Conservation (phyloP, 2,113 vertebrate species). For the Megalops atlanticus region DNA sequence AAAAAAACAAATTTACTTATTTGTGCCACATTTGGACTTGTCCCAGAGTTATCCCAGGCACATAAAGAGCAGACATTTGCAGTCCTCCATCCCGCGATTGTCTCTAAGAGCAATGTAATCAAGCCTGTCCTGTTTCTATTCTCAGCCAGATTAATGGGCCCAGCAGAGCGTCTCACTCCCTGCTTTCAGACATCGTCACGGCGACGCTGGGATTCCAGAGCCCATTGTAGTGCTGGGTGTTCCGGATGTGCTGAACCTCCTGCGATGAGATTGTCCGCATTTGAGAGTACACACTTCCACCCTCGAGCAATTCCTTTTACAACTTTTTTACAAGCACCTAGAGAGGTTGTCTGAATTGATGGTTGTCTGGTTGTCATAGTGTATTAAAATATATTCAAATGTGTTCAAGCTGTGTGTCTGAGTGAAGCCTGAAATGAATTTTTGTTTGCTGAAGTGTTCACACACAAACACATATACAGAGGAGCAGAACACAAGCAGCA, state of each 20-base stretch:
- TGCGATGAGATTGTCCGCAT: neutral
- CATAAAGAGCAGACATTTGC: neutral
- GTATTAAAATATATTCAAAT: too few relatives aligned
- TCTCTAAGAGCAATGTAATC: conserved; percentile 28
- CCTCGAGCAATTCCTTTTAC: neutral
- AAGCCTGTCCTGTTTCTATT: conserved; percentile 31
- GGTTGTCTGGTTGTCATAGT: too few relatives aligned
- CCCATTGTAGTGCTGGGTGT: neutral
- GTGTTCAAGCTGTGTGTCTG: too few relatives aligned
- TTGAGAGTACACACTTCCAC: neutral
- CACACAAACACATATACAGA: too few relatives aligned
- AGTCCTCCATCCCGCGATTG: neutral
- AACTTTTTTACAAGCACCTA: neutral
- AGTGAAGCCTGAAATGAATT: neutral
- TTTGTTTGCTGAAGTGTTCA: neutral
- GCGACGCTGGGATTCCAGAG: neutral
- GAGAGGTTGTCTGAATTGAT: neutral
- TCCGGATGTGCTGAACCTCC: conserved; percentile 16
- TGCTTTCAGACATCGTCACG: neutral
- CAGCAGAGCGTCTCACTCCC: neutral
- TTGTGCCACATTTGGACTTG: neutral
- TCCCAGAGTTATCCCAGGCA: neutral
- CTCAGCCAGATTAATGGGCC: conserved; percentile 38
- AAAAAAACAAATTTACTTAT: neutral
- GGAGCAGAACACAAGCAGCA: too few relatives aligned